A percentile compares a stretch with the other conserved stretches of the same genome.
Conservation (phyloP, 2,113 vertebrate genomes). For the Macquaria australasica region DNA sequence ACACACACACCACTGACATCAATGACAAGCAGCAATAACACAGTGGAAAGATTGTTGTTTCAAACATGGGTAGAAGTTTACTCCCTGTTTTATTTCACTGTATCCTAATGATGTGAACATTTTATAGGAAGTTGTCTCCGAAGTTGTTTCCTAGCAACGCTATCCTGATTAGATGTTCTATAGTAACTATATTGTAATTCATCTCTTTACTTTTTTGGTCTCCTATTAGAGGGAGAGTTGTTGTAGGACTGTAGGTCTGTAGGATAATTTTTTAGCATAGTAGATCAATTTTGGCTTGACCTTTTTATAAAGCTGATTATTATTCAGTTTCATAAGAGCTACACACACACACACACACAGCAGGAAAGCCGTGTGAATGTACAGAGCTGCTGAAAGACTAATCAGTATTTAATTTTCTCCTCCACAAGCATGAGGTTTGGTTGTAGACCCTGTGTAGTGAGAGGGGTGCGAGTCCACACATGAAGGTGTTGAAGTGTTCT, state of each 20-base stretch:
- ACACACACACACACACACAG: neutral
- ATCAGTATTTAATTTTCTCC: slow-evolving; percentile 40
- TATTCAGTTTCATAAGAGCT: neutral
- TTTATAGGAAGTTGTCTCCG: slow-evolving; percentile 22
- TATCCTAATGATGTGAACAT: slow-evolving; percentile 44
- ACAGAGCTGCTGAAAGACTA: slow-evolving; percentile 23
- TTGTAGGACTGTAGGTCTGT: too few species aligned
- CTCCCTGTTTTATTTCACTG: neutral
- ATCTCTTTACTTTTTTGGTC: too few species aligned
- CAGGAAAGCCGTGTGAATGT: neutral
- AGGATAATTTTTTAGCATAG: too few species aligned
- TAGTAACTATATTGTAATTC: neutral
- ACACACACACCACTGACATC: neutral
- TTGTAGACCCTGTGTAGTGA: neutral
- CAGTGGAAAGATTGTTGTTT: neutral
- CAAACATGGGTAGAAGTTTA: slow-evolving; percentile 10
- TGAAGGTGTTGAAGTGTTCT: slow-evolving; percentile 45
- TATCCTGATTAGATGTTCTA: neutral
- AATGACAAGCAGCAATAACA: slow-evolving; percentile 2
- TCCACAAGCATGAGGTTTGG: slow-evolving; percentile 13
- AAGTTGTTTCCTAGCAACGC: slow-evolving; percentile 39
- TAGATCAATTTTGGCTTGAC: neutral
- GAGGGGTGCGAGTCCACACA: slow-evolving; percentile 53
- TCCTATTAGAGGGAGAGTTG: neutral
- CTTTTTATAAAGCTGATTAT: neutral